Evolutionary conservation across 2,113 vertebrate genomes (phyloP).

Genomic region (Amphilophus citrinellus): DNA sequence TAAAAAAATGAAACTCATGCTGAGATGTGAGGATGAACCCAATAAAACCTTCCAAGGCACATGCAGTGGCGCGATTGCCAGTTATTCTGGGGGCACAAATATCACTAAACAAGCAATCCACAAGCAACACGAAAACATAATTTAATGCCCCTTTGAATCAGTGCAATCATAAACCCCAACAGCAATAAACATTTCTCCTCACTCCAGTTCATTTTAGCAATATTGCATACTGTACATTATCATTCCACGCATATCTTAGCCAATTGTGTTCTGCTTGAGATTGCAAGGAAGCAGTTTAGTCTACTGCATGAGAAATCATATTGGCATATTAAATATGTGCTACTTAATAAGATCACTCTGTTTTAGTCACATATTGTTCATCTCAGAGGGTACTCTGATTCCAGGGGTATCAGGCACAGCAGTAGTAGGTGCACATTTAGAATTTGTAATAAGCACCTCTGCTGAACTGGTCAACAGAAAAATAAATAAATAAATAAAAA

Average conservation of each 20-base stretch:
- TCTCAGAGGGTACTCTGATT: background rate
- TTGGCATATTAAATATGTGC: slow-evolving; percentile 23
- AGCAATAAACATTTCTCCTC: slow-evolving; percentile 56
- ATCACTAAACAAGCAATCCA: slow-evolving; percentile 50
- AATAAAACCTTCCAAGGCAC: slow-evolving; percentile 40
- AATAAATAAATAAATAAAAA: too few relatives aligned
- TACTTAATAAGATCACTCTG: slow-evolving; percentile 28
- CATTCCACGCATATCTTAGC: background rate
- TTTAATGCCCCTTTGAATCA: slow-evolving; percentile 50
- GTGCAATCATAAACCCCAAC: slow-evolving; percentile 30
- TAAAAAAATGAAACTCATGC: background rate
- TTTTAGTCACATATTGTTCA: slow-evolving; percentile 22
- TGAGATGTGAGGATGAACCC: slow-evolving; percentile 35
- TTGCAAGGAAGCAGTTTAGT: slow-evolving; percentile 10
- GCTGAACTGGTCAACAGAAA: too few relatives aligned
- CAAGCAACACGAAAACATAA: slow-evolving; percentile 51
- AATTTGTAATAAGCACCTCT: background rate
- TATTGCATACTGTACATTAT: slow-evolving; percentile 35
- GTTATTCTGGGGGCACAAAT: slow-evolving; percentile 39
- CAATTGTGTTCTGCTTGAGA: slow-evolving; percentile 23
- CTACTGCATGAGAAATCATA: background rate
- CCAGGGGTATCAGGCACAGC: slow-evolving; percentile 6
- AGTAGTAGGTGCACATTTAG: slow-evolving; percentile 4
- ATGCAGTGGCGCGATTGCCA: slow-evolving; percentile 22
- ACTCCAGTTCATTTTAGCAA: slow-evolving; percentile 37